Conservation (phyloP, 2,113 vertebrate genomes). For the Morone saxatilis region DNA sequence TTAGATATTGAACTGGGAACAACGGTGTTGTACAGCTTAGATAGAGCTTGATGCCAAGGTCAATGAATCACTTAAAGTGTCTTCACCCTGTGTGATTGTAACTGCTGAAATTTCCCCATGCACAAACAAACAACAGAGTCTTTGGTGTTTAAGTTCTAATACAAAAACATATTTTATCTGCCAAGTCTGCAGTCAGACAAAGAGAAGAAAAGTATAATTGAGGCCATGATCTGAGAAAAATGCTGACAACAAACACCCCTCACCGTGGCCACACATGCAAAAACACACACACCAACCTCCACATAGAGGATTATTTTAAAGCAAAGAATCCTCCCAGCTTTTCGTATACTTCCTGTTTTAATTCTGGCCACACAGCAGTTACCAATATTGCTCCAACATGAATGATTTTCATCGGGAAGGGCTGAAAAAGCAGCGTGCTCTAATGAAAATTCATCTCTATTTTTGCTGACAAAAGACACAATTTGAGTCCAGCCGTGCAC, state of each 20-base stretch:
- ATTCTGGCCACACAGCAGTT: constrained; percentile 49
- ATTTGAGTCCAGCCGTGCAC: background rate
- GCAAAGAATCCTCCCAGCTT: constrained; percentile 3
- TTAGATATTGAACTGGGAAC: constrained; percentile 4
- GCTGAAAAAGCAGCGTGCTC: background rate
- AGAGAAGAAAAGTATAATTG: constrained; percentile 39
- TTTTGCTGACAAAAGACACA: constrained; percentile 51
- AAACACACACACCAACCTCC: background rate
- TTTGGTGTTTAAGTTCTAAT: constrained; percentile 26
- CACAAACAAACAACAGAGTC: background rate
- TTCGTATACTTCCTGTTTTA: constrained; percentile 22
- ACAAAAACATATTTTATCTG: constrained; percentile 31
- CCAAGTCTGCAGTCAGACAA: constrained; percentile 37
- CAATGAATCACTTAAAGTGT: constrained; percentile 24
- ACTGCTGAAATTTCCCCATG: constrained; percentile 13
- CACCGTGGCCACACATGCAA: background rate
- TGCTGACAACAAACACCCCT: constrained; percentile 46
- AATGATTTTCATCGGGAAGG: constrained; percentile 1
- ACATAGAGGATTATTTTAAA: constrained; percentile 8
- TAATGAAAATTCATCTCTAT: constrained; percentile 34
- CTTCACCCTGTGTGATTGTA: constrained; percentile 3
- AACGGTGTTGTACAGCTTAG: background rate
- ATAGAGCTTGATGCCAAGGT: constrained; percentile 30
- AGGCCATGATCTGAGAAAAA: constrained; percentile 55
- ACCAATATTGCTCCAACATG: background rate